Base-by-base conservation (phyloP, 1,140 invertebrate genomes). In the Drosophila repletoides region DNA sequence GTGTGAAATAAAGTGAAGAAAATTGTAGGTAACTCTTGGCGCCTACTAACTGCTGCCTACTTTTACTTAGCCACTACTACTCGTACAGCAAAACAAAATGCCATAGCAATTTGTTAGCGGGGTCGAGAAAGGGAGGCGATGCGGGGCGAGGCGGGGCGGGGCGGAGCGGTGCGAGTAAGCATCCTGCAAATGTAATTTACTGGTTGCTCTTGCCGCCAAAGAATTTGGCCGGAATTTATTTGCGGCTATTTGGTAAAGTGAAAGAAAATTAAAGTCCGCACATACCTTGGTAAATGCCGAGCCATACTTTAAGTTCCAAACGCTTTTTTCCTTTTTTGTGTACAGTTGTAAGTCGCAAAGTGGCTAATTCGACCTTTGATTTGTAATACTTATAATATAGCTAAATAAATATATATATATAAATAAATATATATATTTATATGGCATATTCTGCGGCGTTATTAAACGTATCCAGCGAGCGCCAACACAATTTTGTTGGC, bases 1-100 rank as follows among this genome's bases (percentile, higher is more conserved):
- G 67, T 71, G 71, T 74, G 67, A 74, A 74, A 71, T 67, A 71
- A 74, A 71, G 51, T 74, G 72, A 56, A 71, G 72, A 67, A 74
- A 74, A 74, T 74, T 71, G 55, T 51, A 43, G 51, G 15, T 59
- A 52, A 41, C 38, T 41, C 45, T 29, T 5, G 12, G 28, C 2
- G 59, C 51, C 61, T 31, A 49, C 28, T 21, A 68, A 49, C 22
- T 45, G 60, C 60, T 53, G 71, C 66, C 59, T 71, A 70, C 53
- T 74, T 74, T 70, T 69, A 21, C 45, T 21, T 26, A 24, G 34
- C 9, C 28, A 21, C 24, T 10, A 40, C 9, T 43, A 33, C 38
- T 48, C 17, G 36, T 51, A 31, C 36, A 40, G 52, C 51, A 63
- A 38, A 58, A 53, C 56, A 49, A 68, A 68, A 68, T 72, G 69